Conservation (phyloP, 2,888 invertebrate species). For the Synanthedon tipuliformis region DNA sequence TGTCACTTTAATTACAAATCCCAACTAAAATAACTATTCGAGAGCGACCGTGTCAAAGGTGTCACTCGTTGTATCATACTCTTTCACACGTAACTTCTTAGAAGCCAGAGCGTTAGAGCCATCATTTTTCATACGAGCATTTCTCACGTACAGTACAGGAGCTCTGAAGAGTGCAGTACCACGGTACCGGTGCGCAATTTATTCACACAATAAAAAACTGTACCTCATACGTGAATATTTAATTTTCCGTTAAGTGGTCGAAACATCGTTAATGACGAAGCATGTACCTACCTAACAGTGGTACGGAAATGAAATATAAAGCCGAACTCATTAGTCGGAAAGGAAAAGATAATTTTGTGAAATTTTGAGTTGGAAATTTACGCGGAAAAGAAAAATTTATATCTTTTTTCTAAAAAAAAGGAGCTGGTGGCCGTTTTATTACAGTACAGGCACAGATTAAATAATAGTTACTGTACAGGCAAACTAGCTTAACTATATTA, state of each 20-base stretch:
- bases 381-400: no score
- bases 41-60: constrained; percentile 45
- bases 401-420: no score
- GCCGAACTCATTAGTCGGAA: no score
- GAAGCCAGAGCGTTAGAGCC: not conserved
- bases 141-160: constrained; percentile 6
- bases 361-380: no score
- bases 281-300: not conserved
- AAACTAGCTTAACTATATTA: no score
- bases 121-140: not conserved
- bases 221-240: constrained; percentile 12
- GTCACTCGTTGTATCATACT: constrained; percentile 13
- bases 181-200: not conserved
- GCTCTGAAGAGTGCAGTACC: constrained; percentile 6
- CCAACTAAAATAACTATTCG: constrained; percentile 28
- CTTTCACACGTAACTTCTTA: constrained; percentile 29
- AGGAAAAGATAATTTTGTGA: no score
- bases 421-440: no score
- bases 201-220: constrained; percentile 16
- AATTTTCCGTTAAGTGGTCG: constrained; percentile 5
- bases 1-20: constrained; percentile 40
- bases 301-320: no score
- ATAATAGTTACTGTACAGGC: no score
- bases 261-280: constrained; percentile 3
- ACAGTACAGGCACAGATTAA: no score